A percentile compares a stretch with the other conserved stretches of the same genome.
Conservation (phyloP, 2,888 invertebrate genomes). For the Plutella xylostella region DNA sequence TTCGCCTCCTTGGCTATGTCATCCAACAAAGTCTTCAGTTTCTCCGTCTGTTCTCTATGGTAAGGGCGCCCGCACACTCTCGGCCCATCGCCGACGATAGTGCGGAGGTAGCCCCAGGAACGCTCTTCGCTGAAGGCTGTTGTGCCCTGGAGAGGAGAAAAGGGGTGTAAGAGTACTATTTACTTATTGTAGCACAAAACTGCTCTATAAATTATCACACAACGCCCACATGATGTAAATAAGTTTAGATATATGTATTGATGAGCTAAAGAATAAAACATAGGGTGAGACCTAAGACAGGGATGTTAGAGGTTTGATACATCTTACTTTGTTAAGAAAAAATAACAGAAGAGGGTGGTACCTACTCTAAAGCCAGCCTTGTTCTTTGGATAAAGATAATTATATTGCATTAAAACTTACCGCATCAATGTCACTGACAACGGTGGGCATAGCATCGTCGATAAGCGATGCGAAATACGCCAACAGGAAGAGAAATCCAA, state of each 20-base stretch:
- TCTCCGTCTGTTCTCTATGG: constrained; percentile 6
- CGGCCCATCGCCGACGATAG: constrained; percentile 9
- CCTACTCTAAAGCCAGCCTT: too few species aligned
- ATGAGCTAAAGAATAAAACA: background rate
- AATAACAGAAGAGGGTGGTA: too few species aligned
- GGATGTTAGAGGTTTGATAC: too few species aligned
- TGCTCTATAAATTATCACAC: background rate
- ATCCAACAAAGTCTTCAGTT: constrained; percentile 4
- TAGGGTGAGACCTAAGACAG: background rate
- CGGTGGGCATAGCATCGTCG: background rate
- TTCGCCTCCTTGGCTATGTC: constrained; percentile 1
- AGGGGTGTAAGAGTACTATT: background rate
- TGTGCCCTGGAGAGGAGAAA: constrained; percentile 1
- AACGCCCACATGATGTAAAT: background rate
- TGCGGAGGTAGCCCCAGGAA: constrained; percentile 3
- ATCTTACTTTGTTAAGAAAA: too few species aligned
- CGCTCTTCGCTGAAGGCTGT: constrained; percentile 10
- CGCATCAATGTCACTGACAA: background rate
- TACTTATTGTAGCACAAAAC: background rate
- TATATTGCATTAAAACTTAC: too few species aligned
- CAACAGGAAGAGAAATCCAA: background rate
- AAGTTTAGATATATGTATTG: background rate
- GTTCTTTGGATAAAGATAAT: too few species aligned
- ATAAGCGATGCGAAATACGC: background rate
- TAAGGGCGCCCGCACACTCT: constrained; percentile 9